phyloP scores from a whole-genome alignment of 2,888 invertebrate species.

The Cylloceria caligata region DNA sequence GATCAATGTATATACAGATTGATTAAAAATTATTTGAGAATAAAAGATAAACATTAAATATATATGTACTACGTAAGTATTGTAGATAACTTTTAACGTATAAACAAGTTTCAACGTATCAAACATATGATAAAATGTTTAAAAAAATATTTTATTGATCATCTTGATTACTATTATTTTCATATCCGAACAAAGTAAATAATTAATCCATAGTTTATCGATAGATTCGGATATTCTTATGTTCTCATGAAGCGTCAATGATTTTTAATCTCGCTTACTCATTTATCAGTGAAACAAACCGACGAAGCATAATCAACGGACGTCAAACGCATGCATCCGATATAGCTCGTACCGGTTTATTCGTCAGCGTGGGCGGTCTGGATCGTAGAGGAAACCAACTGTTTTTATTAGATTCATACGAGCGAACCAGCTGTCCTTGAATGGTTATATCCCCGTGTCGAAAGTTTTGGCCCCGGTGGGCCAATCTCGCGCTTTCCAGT shows the following conservation, averaged over 20 bases:
- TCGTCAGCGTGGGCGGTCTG: conserved; percentile 26
- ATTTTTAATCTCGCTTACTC: background rate
- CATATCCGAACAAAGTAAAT: background rate
- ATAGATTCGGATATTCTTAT: too few relatives aligned
- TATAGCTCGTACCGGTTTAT: conserved; percentile 38
- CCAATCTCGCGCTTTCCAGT: conserved; percentile 29
- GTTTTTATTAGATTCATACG: conserved; percentile 74
- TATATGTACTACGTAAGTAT: background rate
- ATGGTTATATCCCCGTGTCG: conserved; percentile 48
- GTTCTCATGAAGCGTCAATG: too few relatives aligned
- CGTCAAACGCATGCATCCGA: background rate
- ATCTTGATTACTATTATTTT: too few relatives aligned
- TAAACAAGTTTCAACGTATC: too few relatives aligned
- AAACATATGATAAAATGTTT: too few relatives aligned
- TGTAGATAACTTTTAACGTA: background rate
- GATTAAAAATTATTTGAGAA: too few relatives aligned
- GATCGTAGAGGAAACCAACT: conserved; percentile 58
- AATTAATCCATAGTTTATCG: background rate
- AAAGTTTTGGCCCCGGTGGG: conserved; percentile 48
- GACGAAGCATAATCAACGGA: background rate
- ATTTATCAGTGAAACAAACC: background rate
- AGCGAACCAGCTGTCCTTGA: conserved; percentile 56
- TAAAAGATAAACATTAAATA: too few relatives aligned
- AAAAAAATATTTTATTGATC: too few relatives aligned
- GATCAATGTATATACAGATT: too few relatives aligned